Conservation (phyloP, 2,797 vertebrate genomes). For the Peromyscus eremicus region DNA sequence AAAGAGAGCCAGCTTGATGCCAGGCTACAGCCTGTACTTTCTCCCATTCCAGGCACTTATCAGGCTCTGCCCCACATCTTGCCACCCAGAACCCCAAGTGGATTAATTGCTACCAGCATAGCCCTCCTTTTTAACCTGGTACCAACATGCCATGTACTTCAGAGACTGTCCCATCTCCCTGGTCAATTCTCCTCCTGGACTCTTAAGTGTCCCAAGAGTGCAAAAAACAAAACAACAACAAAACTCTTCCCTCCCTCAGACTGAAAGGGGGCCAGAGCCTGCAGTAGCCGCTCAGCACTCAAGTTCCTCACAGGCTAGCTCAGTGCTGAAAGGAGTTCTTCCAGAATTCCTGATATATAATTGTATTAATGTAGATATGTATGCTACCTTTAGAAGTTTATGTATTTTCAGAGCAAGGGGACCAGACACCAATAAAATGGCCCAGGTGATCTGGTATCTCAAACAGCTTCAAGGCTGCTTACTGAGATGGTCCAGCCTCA, state of each 20-base stretch:
- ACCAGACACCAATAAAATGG: too few relatives aligned
- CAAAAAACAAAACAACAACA: not conserved
- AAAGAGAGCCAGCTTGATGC: not conserved
- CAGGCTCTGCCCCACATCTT: not conserved
- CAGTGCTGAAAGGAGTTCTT: not conserved
- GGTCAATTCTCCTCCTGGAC: not conserved
- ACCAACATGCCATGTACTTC: slow-evolving; percentile 28
- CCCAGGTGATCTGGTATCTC: too few relatives aligned
- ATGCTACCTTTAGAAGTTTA: too few relatives aligned
- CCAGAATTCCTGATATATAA: not conserved
- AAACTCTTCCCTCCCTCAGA: slow-evolving; percentile 24
- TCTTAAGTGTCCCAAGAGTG: not conserved
- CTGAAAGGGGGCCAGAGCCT: not conserved
- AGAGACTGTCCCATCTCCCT: not conserved
- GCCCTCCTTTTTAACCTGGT: not conserved
- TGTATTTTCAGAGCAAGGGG: too few relatives aligned
- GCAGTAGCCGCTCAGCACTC: not conserved
- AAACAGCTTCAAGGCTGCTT: too few relatives aligned
- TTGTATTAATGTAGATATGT: too few relatives aligned
- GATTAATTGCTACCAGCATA: rapidly evolving
- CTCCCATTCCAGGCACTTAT: not conserved
- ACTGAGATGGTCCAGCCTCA: too few relatives aligned
- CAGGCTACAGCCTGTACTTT: not conserved
- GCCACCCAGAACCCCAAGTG: not conserved
- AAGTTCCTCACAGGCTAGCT: not conserved